These are phyloP conservation scores for Ichneumoninae sp. DNA, from an alignment of 2,888 invertebrate genomes.

Conservation along the genomic window DNA sequence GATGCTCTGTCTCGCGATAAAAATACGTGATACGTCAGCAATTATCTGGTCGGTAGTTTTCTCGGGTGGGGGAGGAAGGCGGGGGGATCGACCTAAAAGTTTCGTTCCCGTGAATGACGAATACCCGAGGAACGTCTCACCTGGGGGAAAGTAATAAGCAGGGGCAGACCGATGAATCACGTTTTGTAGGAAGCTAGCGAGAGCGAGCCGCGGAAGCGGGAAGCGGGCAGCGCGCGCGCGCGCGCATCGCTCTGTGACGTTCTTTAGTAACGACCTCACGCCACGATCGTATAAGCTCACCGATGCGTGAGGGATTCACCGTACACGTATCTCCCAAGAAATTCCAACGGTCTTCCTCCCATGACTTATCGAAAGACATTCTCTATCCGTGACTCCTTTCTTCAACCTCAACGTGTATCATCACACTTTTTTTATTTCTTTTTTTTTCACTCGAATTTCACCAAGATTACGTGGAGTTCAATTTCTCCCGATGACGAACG, in stretches of 20 bases:
- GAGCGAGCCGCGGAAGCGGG: slow-evolving; percentile 58
- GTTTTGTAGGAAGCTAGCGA: slow-evolving; percentile 52
- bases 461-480: slow-evolving; percentile 18
- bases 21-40: slow-evolving; percentile 15
- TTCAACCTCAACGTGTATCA: neutral
- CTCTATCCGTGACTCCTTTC: slow-evolving; percentile 26
- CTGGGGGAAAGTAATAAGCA: slow-evolving; percentile 51
- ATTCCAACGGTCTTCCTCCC: slow-evolving; percentile 56
- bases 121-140: slow-evolving; percentile 61
- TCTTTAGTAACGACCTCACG: slow-evolving; percentile 62
- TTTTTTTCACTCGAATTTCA: slow-evolving; percentile 17
- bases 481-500: slow-evolving; percentile 7
- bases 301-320: slow-evolving; percentile 52
- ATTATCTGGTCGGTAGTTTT: slow-evolving; percentile 41
- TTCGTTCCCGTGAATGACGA: slow-evolving; percentile 66
- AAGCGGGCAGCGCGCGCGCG: slow-evolving; percentile 1
- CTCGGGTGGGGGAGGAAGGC: slow-evolving; percentile 1
- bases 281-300: slow-evolving; percentile 26
- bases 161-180: slow-evolving; percentile 61
- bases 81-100: slow-evolving; percentile 28
- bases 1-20: slow-evolving; percentile 28
- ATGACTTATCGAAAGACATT: slow-evolving; percentile 61
- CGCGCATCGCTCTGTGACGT: slow-evolving; percentile 39
- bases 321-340: slow-evolving; percentile 51
- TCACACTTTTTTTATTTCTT: neutral